A percentile compares a stretch with the other conserved stretches of the same genome.
Conservation (phyloP, 2,113 vertebrate genomes). For the Nipponia nippon region DNA sequence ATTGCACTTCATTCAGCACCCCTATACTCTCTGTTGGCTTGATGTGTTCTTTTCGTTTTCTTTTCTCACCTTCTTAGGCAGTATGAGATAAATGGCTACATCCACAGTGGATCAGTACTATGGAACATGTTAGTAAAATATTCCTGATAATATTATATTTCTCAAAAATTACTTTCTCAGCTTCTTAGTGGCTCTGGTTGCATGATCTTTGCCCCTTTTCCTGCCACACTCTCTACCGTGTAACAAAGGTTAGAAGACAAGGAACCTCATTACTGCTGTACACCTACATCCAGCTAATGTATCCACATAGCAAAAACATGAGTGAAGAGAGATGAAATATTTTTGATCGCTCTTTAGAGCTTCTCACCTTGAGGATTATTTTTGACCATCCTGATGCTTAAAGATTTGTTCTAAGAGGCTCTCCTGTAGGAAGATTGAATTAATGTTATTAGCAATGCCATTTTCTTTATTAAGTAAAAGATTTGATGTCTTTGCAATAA, state of each 20-base stretch:
- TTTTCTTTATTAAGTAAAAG: neutral
- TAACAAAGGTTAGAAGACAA: neutral
- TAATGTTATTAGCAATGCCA: neutral
- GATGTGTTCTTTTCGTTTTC: neutral
- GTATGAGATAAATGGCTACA: neutral
- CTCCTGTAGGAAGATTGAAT: neutral
- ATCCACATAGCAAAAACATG: neutral
- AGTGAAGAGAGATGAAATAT: neutral
- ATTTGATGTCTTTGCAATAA: neutral
- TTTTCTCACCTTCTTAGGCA: neutral
- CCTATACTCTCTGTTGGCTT: neutral
- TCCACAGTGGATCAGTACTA: no score
- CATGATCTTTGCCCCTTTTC: neutral
- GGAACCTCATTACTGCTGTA: neutral
- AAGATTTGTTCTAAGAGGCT: neutral
- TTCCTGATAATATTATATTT: neutral
- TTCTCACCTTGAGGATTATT: neutral
- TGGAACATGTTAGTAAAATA: neutral
- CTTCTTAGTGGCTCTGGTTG: neutral
- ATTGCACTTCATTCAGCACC: neutral
- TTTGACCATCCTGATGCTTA: neutral
- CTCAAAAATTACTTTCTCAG: neutral
- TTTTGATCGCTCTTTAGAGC: no score
- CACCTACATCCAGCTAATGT: neutral
- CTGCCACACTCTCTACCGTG: neutral